A percentile compares a stretch with the other conserved stretches of the same genome.
Conservation (phyloP, 2,113 vertebrate species). For the Pavo muticus region DNA sequence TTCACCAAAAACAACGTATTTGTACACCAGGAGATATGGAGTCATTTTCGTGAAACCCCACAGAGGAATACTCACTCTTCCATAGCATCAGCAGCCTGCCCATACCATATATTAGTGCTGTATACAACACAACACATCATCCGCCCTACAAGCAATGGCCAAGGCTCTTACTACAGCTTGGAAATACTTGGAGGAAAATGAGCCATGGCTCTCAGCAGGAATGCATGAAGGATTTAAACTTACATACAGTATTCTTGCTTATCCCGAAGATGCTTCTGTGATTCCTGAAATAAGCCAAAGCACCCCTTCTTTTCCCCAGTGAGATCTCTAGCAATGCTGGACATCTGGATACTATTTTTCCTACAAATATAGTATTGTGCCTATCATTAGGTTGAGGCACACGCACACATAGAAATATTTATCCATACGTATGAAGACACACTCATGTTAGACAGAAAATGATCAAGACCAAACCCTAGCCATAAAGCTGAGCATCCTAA, state of each 20-base stretch:
- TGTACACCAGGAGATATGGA: neutral
- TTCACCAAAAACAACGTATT: neutral
- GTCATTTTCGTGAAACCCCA: neutral
- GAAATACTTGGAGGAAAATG: neutral
- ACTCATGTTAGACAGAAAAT: neutral
- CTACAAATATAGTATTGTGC: neutral
- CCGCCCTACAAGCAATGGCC: neutral
- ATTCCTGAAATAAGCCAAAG: neutral
- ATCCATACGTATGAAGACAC: neutral
- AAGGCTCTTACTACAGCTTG: rapidly evolving
- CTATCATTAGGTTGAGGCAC: neutral
- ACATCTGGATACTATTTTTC: neutral
- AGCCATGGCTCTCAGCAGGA: neutral
- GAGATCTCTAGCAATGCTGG: neutral
- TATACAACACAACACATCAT: rapidly evolving
- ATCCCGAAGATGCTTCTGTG: neutral
- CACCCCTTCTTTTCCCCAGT: neutral
- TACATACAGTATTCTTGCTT: neutral
- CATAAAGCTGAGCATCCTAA: neutral
- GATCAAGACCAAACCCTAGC: neutral
- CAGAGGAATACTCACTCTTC: neutral
- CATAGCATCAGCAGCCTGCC: neutral
- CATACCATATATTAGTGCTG: rapidly evolving
- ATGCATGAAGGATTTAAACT: neutral
- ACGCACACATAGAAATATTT: neutral